phyloP scores from a whole-genome alignment of 2,113 vertebrate species.

The Varanus komodoensis region DNA sequence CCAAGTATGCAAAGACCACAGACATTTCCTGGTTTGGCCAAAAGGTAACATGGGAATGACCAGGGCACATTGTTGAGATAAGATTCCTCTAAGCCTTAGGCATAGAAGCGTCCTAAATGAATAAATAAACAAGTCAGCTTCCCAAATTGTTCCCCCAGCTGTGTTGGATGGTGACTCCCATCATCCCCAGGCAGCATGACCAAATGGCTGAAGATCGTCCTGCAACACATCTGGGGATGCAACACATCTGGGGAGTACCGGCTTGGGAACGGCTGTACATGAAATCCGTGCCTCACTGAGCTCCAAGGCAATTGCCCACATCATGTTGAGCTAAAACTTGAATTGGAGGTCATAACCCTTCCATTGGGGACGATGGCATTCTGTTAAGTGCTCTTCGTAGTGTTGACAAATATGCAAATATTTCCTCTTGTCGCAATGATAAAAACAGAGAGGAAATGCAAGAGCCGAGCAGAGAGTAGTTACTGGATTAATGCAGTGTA shows the following conservation, averaged over 20 bases:
- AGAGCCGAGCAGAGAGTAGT: neutral
- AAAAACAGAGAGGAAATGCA: slow-evolving; percentile 22
- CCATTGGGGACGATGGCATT: slow-evolving; percentile 22
- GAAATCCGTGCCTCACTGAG: slow-evolving; percentile 31
- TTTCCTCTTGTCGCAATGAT: slow-evolving; percentile 28
- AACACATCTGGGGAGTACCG: too few relatives aligned
- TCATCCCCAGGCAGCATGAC: too few relatives aligned
- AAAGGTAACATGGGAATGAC: neutral
- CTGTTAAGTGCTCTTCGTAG: slow-evolving; percentile 23
- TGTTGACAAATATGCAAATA: slow-evolving; percentile 37
- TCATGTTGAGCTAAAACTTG: slow-evolving; percentile 31
- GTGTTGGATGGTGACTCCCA: too few relatives aligned
- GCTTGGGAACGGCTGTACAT: neutral
- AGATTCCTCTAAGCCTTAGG: too few relatives aligned
- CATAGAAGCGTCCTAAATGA: too few relatives aligned
- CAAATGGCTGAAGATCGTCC: too few relatives aligned
- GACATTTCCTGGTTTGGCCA: neutral
- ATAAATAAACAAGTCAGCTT: too few relatives aligned
- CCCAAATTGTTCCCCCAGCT: too few relatives aligned
- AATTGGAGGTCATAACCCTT: slow-evolving; percentile 34
- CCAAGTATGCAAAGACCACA: neutral
- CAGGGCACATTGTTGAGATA: slow-evolving; percentile 6
- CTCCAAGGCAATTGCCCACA: slow-evolving; percentile 28
- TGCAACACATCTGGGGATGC: too few relatives aligned
- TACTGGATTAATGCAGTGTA: slow-evolving; percentile 11